These are phyloP conservation scores for Falco berigora DNA, from an alignment of 2,797 vertebrate species.

Conservation along the genomic window DNA sequence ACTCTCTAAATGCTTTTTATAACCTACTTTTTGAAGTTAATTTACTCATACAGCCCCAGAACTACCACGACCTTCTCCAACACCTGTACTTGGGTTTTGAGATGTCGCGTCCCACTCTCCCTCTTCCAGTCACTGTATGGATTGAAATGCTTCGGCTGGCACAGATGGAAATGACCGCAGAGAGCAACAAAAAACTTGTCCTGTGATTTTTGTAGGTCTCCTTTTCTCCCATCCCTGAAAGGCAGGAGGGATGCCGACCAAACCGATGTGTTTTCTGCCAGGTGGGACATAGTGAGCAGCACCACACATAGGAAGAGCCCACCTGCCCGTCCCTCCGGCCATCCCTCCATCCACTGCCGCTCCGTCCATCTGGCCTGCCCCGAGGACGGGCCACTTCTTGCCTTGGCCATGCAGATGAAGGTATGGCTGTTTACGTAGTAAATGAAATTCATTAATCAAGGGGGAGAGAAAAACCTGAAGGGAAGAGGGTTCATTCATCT, in stretches of 20 bases:
- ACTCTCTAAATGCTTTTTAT: neutral
- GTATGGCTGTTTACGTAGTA: neutral
- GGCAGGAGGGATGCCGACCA: neutral
- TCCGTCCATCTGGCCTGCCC: neutral
- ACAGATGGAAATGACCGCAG: neutral
- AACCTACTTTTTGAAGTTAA: neutral
- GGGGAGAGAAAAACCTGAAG: neutral
- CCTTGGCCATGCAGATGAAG: neutral
- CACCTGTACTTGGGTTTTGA: neutral
- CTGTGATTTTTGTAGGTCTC: neutral
- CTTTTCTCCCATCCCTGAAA: neutral
- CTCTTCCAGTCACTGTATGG: neutral
- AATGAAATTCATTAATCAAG: neutral
- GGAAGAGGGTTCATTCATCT: neutral
- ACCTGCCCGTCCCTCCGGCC: neutral
- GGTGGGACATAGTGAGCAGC: neutral
- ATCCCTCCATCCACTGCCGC: neutral
- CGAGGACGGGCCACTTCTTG: neutral
- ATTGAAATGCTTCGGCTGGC: neutral
- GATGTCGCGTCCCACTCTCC: fast-evolving
- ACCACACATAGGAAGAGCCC: neutral
- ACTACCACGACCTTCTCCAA: neutral
- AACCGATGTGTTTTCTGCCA: neutral
- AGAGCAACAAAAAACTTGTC: neutral
- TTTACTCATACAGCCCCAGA: fast-evolving